Percentiles rank a stretch among this genome's conserved stretches.
Evolutionary conservation across 2,797 vertebrate genomes (phyloP).

Genomic region (Xerus rutilus): DNA sequence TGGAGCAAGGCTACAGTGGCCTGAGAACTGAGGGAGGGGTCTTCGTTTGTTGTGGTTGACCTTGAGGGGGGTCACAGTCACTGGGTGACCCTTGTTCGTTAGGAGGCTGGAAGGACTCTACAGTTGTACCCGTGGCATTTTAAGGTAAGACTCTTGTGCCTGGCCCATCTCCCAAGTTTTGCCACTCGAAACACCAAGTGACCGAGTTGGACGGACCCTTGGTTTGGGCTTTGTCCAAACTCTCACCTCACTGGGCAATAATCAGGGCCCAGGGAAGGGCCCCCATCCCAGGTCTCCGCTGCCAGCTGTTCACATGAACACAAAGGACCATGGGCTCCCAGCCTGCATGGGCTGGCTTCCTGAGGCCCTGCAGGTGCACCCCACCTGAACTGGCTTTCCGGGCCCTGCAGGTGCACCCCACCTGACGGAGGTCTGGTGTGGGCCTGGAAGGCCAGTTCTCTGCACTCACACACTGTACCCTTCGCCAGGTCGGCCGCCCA

Average conservation of each 20-base stretch:
- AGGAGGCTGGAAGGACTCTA: accelerated
- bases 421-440: not conserved
- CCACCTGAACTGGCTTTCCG: too few relatives aligned
- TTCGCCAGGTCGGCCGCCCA: accelerated
- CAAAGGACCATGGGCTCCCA: not conserved
- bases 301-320: not conserved
- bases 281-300: accelerated
- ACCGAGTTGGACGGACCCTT: not conserved
- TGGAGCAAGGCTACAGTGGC: not conserved
- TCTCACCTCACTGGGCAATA: not conserved
- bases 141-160: not conserved
- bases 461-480: accelerated
- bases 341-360: too few relatives aligned
- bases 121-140: not conserved
- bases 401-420: not conserved
- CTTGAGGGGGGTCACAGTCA: not conserved
- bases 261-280: too few relatives aligned
- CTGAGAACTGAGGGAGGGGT: not conserved
- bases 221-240: not conserved
- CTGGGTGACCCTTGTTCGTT: accelerated
- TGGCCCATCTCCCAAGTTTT: accelerated
- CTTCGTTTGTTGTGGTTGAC: accelerated
- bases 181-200: accelerated
- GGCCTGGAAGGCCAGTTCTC: not conserved
- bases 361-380: accelerated